A percentile compares a stretch with the other conserved stretches of the same genome.
Conservation (phyloP, 2,797 vertebrate species). For the Amblyopsis hoosieri region DNA sequence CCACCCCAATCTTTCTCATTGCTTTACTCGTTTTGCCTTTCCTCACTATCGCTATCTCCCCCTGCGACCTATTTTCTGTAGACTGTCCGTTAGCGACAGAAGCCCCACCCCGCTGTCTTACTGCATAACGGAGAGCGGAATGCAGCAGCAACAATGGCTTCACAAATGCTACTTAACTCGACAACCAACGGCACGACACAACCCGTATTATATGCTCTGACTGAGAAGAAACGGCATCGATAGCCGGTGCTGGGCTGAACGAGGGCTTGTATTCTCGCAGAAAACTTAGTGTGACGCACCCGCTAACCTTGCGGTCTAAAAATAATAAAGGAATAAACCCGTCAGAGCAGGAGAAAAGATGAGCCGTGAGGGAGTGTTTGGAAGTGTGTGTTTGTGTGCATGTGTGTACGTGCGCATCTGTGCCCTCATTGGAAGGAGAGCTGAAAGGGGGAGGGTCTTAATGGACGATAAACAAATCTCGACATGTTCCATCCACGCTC, state of each 20-base stretch:
- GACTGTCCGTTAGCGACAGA: conserved; percentile 30
- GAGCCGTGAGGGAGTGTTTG: conserved; percentile 1
- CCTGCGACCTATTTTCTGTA: conserved; percentile 49
- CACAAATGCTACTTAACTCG: conserved; percentile 4
- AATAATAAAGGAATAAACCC: conserved; percentile 32
- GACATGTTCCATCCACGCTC: conserved; percentile 47
- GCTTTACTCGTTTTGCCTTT: conserved; percentile 4
- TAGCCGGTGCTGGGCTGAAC: too few species aligned
- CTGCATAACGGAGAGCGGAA: conserved; percentile 29
- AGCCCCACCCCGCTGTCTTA: conserved; percentile 8
- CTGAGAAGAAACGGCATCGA: too few species aligned
- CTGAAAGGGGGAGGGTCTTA: conserved; percentile 51
- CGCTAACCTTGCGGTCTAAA: not conserved
- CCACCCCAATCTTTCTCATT: not conserved
- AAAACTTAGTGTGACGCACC: too few species aligned
- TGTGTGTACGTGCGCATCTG: conserved; percentile 3
- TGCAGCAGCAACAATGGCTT: conserved; percentile 4
- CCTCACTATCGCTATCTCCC: conserved; percentile 15
- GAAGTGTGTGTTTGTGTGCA: conserved; percentile 1
- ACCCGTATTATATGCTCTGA: too few species aligned
- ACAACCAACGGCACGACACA: too few species aligned
- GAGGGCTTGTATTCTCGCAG: too few species aligned
- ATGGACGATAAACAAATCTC: conserved; percentile 65
- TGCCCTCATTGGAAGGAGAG: conserved; percentile 30
- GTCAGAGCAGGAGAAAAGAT: conserved; percentile 2